Evolutionary conservation across 1,140 invertebrate genomes (phyloP), one percentile per base, ranked within the genome.

Genomic region (Drosophila athabasca): DNA sequence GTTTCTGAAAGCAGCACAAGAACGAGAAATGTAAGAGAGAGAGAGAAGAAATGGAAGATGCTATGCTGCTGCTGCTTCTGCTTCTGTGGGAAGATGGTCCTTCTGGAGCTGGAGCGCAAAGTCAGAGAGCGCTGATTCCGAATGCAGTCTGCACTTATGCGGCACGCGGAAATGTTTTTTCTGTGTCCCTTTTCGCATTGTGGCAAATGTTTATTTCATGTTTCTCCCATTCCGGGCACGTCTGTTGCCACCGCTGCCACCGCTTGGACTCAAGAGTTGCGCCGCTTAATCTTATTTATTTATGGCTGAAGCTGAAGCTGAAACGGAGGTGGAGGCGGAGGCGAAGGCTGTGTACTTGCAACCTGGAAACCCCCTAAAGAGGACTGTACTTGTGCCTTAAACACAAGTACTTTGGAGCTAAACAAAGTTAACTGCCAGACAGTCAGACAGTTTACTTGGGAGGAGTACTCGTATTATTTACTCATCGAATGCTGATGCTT

Each of bases 281-380:
- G 24, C 64, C 60, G 79, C 82, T 87, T 87, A 88, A 87, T 87
- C 83, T 87, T 87, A 87, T 88, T 87, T 87, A 87, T 87, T 87
- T 85, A 85, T 85, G 67, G 66, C 57, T 58, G 46, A 26, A 26
- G 24, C 43, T 53, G 19, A 1, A 3, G 6, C 43, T 53, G 19
- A 1, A 3, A 3, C 17, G 17, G 1, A 19, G 17, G 17, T 1
- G 17, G 17, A 19, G 17, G 17, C 17, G 17, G 17, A 19, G 17
- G 17, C 0, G 17, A 1, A 19, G 17, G 17, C 45, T 44, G 46
- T 65, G 57, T 59, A 49, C 4, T 13, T 13, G 46, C 54, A 58
- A 62, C 69, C 64, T 77, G 50, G 64, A 50, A 57, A 31, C 19
- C 51, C 71, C 72, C 35, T 1, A 13, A 13, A 11, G 35, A 39